Percentiles rank a stretch among this genome's conserved stretches.
phyloP scores from a whole-genome alignment of 2,888 invertebrate genomes.

The Pseudococcus viburni region DNA sequence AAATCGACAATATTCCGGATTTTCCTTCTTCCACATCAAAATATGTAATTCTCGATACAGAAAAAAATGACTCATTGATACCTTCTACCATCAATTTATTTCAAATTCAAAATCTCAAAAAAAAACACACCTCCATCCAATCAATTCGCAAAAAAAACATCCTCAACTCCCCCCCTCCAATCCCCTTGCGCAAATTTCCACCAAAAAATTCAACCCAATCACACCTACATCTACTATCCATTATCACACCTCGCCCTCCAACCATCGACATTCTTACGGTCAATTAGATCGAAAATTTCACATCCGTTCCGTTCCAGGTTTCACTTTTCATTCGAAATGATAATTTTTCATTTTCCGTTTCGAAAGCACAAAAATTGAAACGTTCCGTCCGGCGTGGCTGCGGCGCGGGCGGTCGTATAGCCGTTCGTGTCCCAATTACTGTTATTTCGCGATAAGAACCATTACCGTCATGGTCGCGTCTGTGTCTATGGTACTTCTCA shows the following conservation, averaged over 20 bases:
- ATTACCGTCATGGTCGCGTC: slow-evolving; percentile 25
- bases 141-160: no score
- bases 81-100: no score
- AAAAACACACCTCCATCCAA: no score
- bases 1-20: no score
- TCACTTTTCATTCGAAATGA: background rate
- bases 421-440: slow-evolving; percentile 11
- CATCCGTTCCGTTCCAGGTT: background rate
- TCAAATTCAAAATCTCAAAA: no score
- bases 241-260: background rate
- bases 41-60: no score
- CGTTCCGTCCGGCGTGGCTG: background rate
- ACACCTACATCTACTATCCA: background rate
- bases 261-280: background rate
- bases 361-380: slow-evolving; percentile 19
- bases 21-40: no score
- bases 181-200: background rate
- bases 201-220: background rate
- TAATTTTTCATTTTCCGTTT: background rate
- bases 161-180: no score
- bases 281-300: background rate
- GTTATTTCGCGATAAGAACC: background rate
- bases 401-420: background rate
- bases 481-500: background rate
- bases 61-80: no score